Base-by-base conservation (phyloP, 2,888 invertebrate genomes). In the Philaethria dido region DNA sequence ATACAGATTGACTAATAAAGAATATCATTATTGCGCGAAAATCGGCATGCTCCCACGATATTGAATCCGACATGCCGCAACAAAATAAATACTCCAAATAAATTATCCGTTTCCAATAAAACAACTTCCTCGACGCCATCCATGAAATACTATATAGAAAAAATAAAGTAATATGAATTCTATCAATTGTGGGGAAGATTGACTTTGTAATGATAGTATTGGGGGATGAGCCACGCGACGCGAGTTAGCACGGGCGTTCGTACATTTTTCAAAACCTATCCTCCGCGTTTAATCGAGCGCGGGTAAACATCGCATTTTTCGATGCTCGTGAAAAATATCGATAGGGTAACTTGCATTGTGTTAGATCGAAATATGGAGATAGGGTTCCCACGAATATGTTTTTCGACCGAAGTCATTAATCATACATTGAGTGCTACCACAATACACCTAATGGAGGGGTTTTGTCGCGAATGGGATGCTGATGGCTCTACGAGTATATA, bases 31-130 rank as follows among this genome's bases (percentile, higher is more conserved):
- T 72, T 68, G 72, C 70, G 70, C 69, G 73, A 76, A 80, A 77
- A 75, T 76, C 72, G 77, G 72, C 39, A 42, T 57, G 50, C 80
- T 88, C 87, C 84, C 88, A 89, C 89, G 87, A 83, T 77, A 78
- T 88, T 86, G 87, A 86, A 84, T 85, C 84, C 83, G 78, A 80
- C 79, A 81, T 80, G 79, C 84, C 82, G 80, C 84, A 83, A 78
- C 85, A 80, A 86, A 86, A 92, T 88, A 92, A 90, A 91, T 89
- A 88, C 85, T 85, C 83, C 75, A 87, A 89, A 91, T 90, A 89
- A 88, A 90, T 91, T 91, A 90, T 88, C 88, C 87, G 87, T 84
- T 89, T 87, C 86, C 87, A 92, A 92, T 92, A 92, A 90, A 90
- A 87, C 83, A 87, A 84, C 85, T 85, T 82, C 81, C 84, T 83